Conservation (phyloP, 2,797 vertebrate species). For the Fistularia tabacaria region DNA sequence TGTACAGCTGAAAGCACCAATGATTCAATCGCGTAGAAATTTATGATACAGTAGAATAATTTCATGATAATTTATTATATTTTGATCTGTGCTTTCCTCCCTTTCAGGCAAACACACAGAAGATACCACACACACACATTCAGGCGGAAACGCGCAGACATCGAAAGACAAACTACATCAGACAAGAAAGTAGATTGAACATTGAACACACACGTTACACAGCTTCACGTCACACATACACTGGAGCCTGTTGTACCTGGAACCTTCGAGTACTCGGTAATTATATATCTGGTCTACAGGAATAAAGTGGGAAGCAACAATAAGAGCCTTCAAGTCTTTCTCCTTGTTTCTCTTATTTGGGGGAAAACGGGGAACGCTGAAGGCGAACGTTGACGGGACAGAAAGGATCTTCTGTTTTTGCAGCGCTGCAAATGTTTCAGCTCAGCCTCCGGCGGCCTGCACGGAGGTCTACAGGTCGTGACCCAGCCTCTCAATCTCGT, state of each 20-base stretch:
- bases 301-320: slow-evolving; percentile 24
- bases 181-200: slow-evolving; percentile 28
- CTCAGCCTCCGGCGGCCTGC: slow-evolving; percentile 4
- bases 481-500: slow-evolving; percentile 95
- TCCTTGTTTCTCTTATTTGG: slow-evolving; percentile 20
- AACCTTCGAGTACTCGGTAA: slow-evolving; percentile 23
- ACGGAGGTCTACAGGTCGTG: slow-evolving; percentile 83
- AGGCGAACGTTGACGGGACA: slow-evolving; percentile 19
- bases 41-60: slow-evolving; percentile 42
- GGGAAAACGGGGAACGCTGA: slow-evolving; percentile 38
- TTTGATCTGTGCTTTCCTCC: slow-evolving; percentile 49
- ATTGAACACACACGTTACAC: slow-evolving; percentile 30
- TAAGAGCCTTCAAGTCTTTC: slow-evolving; percentile 10
- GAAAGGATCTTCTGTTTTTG: slow-evolving; percentile 35
- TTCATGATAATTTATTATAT: slow-evolving; percentile 38
- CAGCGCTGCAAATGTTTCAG: slow-evolving; percentile 43
- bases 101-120: slow-evolving; percentile 20
- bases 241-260: slow-evolving; percentile 24
- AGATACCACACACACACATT: slow-evolving; percentile 4
- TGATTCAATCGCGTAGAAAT: slow-evolving; percentile 36
- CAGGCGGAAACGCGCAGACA: slow-evolving; percentile 16
- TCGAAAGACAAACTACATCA: slow-evolving; percentile 32
- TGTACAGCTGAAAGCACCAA: slow-evolving; percentile 51
- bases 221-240: slow-evolving; percentile 28
- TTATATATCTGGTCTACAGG: slow-evolving; percentile 31